These are phyloP conservation scores for Neosilurus mollespiculum DNA, from an alignment of 2,797 vertebrate species.

Conservation along the genomic window DNA sequence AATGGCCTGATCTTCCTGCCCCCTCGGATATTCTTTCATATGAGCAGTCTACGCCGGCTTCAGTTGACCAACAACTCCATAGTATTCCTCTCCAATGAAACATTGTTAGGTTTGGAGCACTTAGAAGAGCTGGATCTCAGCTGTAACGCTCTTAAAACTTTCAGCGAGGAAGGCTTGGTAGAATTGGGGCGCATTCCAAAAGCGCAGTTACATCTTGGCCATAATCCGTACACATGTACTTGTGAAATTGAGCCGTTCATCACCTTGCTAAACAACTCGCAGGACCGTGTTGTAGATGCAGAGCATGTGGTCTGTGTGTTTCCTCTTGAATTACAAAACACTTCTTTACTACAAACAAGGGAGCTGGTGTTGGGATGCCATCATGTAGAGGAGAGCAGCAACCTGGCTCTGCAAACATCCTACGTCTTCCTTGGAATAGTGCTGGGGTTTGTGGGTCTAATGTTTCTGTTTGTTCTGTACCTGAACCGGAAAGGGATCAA, in stretches of 20 bases:
- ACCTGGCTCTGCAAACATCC: conserved; percentile 75
- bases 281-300: conserved; percentile 58
- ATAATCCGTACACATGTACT: conserved; percentile 74
- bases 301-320: conserved; percentile 68
- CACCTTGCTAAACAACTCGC: conserved; percentile 74
- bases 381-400: conserved; percentile 57
- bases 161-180: conserved; percentile 67
- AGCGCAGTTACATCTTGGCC: conserved; percentile 60
- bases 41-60: conserved; percentile 62
- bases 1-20: conserved; percentile 75
- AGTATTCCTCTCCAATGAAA: conserved; percentile 71
- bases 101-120: conserved; percentile 66
- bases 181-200: conserved; percentile 64
- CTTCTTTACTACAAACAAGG: conserved; percentile 62
- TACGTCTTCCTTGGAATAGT: conserved; percentile 77
- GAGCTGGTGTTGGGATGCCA: conserved; percentile 67
- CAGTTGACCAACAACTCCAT: conserved; percentile 75
- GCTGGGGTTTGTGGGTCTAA: conserved; percentile 75
- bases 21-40: conserved; percentile 64
- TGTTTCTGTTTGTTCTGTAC: conserved; percentile 82
- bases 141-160: conserved; percentile 70
- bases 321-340: conserved; percentile 72
- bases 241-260: conserved; percentile 75
- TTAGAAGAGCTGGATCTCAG: conserved; percentile 75
- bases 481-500: conserved; percentile 81